Base-by-base conservation (phyloP, 2,797 vertebrate genomes). In the Gymnothorax javanicus region DNA sequence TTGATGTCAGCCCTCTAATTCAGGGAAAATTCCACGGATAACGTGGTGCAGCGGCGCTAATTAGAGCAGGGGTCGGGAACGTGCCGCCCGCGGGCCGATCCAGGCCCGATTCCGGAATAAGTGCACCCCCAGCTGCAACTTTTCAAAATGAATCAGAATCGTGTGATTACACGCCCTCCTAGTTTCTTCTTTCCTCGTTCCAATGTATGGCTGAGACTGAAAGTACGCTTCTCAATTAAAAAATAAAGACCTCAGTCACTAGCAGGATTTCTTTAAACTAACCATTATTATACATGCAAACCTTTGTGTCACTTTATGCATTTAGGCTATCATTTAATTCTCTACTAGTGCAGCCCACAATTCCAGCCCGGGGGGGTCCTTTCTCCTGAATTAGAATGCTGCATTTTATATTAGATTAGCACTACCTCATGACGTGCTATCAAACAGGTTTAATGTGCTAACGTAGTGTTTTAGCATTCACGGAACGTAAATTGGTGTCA, bases 391-490 rank as follows among this genome's bases (percentile, higher is more conserved):
- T 43, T 23, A 82, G 50, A 33, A 50, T 4, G 52, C 52, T 17
- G 50, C 52, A 82, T 73, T 73, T 73, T 56, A 83, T 59, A 54
- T 2, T 0, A 50, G 54, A 58, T 56, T 54, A 86, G 82, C 79
- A 60, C 52, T 25, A 62, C 27, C 54, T 64, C n/a, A 33, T 50
- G 64, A 9, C n/a, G 27, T 33, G 33, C 5, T 33, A 59, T 60
- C 20, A 73, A 67, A 82, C n/a, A 56, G 81, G 79, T 25, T 15
- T 69, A 59, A 86, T 15, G 71, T 43, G 33, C 71, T 62, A 79
- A 5, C 56, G 13, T 20, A 50, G 9, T 6, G n/a, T 23, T 57
- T 43, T 12, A 4, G 8, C 13, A 43, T 52, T 33, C 15, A 52
- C 25, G 43, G 60, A 15, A 87, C n/a, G 13, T 15, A 43, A 60